Evolutionary conservation across 2,888 invertebrate genomes (phyloP).

Genomic region (Drosophila paramelanica): DNA sequence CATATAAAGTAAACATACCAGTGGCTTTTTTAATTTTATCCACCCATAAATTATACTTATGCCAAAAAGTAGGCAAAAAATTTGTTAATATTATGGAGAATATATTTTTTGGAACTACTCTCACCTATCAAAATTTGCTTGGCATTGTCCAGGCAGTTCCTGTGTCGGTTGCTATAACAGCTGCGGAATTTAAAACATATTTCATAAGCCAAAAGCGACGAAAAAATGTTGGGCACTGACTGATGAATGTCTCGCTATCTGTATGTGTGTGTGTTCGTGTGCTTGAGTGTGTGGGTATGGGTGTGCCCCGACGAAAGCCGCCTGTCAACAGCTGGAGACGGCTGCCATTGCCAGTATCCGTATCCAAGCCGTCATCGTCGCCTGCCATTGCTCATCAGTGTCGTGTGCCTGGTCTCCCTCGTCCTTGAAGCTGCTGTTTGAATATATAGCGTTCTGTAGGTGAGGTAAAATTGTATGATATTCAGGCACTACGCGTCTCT

Average conservation of each 20-base stretch:
- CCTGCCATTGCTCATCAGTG: conserved; percentile 71
- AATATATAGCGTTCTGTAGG: conserved; percentile 26
- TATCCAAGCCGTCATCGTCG: conserved; percentile 51
- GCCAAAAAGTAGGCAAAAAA: background rate
- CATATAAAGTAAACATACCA: background rate
- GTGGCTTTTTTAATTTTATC: background rate
- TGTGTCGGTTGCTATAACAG: conserved; percentile 19
- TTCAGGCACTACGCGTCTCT: conserved; percentile 31
- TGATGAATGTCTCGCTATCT: conserved; percentile 31
- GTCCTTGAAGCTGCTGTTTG: conserved; percentile 1
- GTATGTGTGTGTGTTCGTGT: conserved; percentile 2
- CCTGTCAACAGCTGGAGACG: conserved; percentile 58
- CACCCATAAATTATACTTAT: background rate
- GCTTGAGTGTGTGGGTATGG: background rate
- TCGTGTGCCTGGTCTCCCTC: conserved; percentile 22
- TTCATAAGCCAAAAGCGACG: conserved; percentile 55
- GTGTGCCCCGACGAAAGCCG: conserved; percentile 44
- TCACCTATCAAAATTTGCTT: conserved; percentile 11
- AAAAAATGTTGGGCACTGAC: conserved; percentile 58
- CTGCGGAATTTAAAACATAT: conserved; percentile 55
- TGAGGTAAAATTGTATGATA: conserved; percentile 55
- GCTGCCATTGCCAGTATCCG: conserved; percentile 67
- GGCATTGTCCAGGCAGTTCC: conserved; percentile 14
- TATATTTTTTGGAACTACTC: background rate
- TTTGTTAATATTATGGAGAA: background rate